Base-by-base conservation (phyloP, 2,888 invertebrate genomes). In the Drosophila rubida region DNA sequence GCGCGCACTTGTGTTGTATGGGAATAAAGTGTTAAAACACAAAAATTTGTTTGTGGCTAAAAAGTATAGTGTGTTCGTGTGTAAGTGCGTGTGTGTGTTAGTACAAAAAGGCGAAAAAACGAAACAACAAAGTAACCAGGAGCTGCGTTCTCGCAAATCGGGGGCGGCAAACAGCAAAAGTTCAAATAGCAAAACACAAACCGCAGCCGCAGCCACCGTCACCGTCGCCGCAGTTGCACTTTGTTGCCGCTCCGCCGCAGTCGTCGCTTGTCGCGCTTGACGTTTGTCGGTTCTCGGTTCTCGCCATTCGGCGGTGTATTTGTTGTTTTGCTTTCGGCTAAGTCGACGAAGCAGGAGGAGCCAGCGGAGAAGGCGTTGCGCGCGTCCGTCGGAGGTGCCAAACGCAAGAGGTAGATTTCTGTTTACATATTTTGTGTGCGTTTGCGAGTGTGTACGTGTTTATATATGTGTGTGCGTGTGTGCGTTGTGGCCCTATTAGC, bases 341-440 rank as follows among this genome's bases (percentile, higher is more conserved):
- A 66, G 51, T 57, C 41, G 35, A 30, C 30, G 55, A 35, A 49
- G 53, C 39, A 51, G 62, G 42, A n/a, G 32, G n/a, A 32, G n/a
- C 11, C 4, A 11, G n/a, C 11, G 59, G 39, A 49, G 59, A 30
- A 51, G 62, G 45, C 61, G 69, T 22, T 54, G 58, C 72, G 49
- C 78, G 62, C 71, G 71, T 76, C 76, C 68, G 49, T 64, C 45
- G 76, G 59, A 76, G 71, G 75, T 66, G 80, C 72, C 46, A 76
- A 53, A 51, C 64, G 42, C 59, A 72, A 83, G 80, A 80, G 80
- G 87, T 86, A 86, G 64, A 71, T 48, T 71, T 71, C 39, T 68
- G 63, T 75, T 73, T 73, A 73, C 68, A 60, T 53, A 57, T 66
- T 30, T 54, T 45, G n/a, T 14, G 22, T 44, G 7, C 27, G 19